These are phyloP conservation scores for Craseonycteris thonglongyai DNA, from an alignment of 2,113 vertebrate genomes.

Conservation along the genomic window DNA sequence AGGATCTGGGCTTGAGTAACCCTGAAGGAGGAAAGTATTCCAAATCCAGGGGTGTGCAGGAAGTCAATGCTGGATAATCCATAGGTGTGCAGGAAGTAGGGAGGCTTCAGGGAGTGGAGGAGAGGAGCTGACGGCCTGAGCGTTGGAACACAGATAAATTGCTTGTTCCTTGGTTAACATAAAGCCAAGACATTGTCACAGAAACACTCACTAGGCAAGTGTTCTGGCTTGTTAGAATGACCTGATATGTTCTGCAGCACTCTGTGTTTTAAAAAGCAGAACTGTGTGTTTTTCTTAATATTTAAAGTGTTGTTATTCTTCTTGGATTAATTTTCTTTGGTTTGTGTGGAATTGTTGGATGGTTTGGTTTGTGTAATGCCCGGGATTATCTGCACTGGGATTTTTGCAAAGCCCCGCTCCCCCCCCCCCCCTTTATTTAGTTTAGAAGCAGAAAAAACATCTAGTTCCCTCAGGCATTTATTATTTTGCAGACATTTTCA, in stretches of 20 bases:
- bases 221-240: not conserved
- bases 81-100: conserved; percentile 60
- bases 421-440: conserved; percentile 16
- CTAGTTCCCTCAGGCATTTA: not conserved
- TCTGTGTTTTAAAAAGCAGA: conserved; percentile 17
- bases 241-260: not conserved
- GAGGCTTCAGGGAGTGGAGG: not conserved
- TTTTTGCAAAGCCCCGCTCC: not conserved
- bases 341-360: conserved; percentile 7
- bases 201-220: not conserved
- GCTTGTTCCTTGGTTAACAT: not conserved
- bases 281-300: not conserved
- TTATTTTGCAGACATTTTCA: conserved; percentile 50
- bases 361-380: not conserved
- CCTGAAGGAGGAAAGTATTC: not conserved
- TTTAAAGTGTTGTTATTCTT: conserved; percentile 20
- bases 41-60: conserved; percentile 8
- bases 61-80: conserved; percentile 11
- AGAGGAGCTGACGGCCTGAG: not conserved
- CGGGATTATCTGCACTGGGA: conserved; percentile 26
- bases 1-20: not conserved
- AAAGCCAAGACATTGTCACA: not conserved
- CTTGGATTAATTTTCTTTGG: conserved; percentile 45
- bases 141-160: not conserved
- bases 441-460: conserved; percentile 16